Base-by-base conservation (phyloP, 1,140 invertebrate species). In the Drosophila takahashii region DNA sequence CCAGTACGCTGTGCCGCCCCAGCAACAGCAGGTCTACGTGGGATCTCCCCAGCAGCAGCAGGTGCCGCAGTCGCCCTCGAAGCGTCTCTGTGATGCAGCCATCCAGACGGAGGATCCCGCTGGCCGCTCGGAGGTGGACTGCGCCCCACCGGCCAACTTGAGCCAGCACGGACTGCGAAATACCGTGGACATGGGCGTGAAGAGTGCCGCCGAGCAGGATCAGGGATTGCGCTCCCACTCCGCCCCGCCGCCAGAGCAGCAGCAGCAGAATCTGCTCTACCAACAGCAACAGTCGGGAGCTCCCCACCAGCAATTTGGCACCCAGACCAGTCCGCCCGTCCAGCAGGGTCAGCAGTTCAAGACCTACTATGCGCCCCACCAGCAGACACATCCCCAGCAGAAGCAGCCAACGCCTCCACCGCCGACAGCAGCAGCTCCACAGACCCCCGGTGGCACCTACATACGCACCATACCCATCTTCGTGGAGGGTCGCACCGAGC, bases 401-500 rank as follows among this genome's bases (percentile, higher is more conserved):
- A 89, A 91, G 71, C 85, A 93, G 85, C 86, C 79, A 29, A 81
- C 76, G 58, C 52, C 90, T 65, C 51, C 90, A 64, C 75, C 83
- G 22, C 22, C 22, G 3, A 3, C 22, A 44, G 9, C 90, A 22
- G 22, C 22, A 44, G 9, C 90, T 51, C 59, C 91, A 56, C 70
- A 92, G 77, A 70, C 90, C 10, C 91, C 92, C 3, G 90, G 90
- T 42, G 79, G 81, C 22, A 79, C 64, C 48, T 90, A 71, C 57
- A 95, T 97, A 13, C 94, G 96, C 74, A 96, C 97, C 83, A 97
- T 98, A 91, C 97, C 97, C 3, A 98, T 98, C 41, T 96, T 96
- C 74, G 96, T 97, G 0, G 97, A 98, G 92, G 96, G 96, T 18
- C 93, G 96, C 37, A 95, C 96, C 77, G 94, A 95, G 74, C 96